These are phyloP conservation scores for Limonius californicus DNA, from an alignment of 1,140 invertebrate genomes.

Conservation along the genomic window DNA sequence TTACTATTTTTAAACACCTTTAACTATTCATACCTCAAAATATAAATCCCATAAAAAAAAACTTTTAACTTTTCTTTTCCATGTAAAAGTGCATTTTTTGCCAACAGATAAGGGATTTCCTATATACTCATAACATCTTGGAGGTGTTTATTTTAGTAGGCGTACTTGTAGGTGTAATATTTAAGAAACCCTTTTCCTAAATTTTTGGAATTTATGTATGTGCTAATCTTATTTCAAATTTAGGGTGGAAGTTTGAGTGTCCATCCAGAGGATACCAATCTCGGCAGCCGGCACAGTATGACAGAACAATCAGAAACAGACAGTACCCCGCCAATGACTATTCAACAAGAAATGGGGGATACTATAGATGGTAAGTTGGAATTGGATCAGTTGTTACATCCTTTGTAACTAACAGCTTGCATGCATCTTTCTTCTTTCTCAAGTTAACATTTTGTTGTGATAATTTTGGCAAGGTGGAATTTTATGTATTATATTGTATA, in stretches of 20 bases:
- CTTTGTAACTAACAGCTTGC: slow-evolving; percentile 10
- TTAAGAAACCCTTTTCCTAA: no score
- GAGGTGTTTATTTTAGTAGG: no score
- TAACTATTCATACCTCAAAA: no score
- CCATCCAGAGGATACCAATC: slow-evolving; percentile 45
- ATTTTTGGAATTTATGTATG: no score
- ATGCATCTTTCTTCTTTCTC: not conserved
- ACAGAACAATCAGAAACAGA: slow-evolving; percentile 46
- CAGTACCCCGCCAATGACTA: slow-evolving; percentile 43
- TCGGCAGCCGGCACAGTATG: slow-evolving; percentile 29
- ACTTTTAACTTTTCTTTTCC: no score
- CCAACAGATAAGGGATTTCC: no score
- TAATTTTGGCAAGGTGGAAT: not conserved
- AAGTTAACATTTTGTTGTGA: slow-evolving; percentile 1
- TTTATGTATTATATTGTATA: not conserved
- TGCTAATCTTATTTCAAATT: slow-evolving; percentile 17
- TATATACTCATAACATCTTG: no score
- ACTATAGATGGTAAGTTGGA: slow-evolving; percentile 57
- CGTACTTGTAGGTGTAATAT: no score
- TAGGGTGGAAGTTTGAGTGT: slow-evolving; percentile 47
- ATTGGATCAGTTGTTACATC: not conserved
- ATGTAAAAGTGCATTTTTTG: no score
- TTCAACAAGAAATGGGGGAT: slow-evolving; percentile 56
- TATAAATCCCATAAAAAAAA: no score
- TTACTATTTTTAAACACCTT: no score